phyloP scores from a whole-genome alignment of 2,113 vertebrate genomes.

The Felis chaus region DNA sequence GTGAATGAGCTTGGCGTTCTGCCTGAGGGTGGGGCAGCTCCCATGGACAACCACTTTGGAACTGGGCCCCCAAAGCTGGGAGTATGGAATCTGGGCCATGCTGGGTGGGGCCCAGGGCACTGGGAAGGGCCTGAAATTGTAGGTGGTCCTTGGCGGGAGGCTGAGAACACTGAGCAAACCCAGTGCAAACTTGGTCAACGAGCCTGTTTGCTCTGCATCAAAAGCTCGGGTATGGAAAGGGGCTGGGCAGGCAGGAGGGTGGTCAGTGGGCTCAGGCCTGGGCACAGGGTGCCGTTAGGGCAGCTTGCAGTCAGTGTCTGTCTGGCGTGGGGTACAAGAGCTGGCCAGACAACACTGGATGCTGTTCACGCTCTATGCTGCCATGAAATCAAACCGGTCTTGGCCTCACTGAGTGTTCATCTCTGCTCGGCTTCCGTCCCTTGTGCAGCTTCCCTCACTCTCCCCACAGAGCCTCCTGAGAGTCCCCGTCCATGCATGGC shows the following conservation, averaged over 20 bases:
- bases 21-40: not conserved
- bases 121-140: not conserved
- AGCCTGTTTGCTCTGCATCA: not conserved
- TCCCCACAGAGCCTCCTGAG: not conserved
- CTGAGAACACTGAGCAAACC: not conserved
- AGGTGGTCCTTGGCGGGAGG: not conserved
- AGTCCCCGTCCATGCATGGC: not conserved
- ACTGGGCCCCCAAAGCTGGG: not conserved
- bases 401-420: not conserved
- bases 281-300: not conserved
- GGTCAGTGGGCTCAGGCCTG: too few relatives aligned
- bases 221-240: not conserved
- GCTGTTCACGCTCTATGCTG: not conserved
- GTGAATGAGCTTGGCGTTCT: not conserved
- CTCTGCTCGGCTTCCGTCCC: not conserved
- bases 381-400: not conserved
- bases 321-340: not conserved
- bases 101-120: not conserved
- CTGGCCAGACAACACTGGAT: not conserved
- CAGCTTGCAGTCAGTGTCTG: too few relatives aligned
- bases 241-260: rapidly evolving
- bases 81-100: not conserved
- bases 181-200: not conserved
- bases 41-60: not conserved
- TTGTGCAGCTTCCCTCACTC: not conserved